These are phyloP conservation scores for Trileptium ribeirensis DNA, from an alignment of 2,888 invertebrate genomes.

Conservation along the genomic window DNA sequence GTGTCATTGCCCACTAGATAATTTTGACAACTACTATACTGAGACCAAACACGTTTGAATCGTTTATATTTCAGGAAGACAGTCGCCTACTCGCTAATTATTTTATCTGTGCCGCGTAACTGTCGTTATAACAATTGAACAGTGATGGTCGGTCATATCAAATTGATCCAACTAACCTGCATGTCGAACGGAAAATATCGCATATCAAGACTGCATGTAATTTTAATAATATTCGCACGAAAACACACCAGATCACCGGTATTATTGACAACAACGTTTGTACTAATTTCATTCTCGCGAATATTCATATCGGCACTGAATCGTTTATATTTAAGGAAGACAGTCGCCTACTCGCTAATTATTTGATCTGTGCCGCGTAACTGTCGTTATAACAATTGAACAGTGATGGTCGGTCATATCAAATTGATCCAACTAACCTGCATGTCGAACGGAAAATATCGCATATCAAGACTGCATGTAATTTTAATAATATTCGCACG, in stretches of 20 bases:
- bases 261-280: constrained; percentile 44
- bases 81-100: too few relatives aligned
- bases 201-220: constrained; percentile 46
- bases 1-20: too few relatives aligned
- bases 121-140: background rate
- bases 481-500: constrained; percentile 47
- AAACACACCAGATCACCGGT: constrained; percentile 45
- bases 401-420: background rate
- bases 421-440: constrained; percentile 29
- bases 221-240: constrained; percentile 46
- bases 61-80: too few relatives aligned
- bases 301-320: constrained; percentile 50
- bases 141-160: background rate
- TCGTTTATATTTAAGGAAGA: too few relatives aligned
- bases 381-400: background rate
- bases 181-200: constrained; percentile 43
- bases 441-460: constrained; percentile 42
- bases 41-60: too few relatives aligned
- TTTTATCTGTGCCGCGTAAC: too few relatives aligned
- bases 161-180: constrained; percentile 29
- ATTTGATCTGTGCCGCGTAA: too few relatives aligned
- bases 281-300: constrained; percentile 46
- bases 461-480: constrained; percentile 45
- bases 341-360: too few relatives aligned
- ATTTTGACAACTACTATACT: too few relatives aligned